Evolutionary conservation across 2,113 vertebrate genomes (phyloP), one percentile per base, ranked within the genome.

Genomic region (Salvelinus namaycush): DNA sequence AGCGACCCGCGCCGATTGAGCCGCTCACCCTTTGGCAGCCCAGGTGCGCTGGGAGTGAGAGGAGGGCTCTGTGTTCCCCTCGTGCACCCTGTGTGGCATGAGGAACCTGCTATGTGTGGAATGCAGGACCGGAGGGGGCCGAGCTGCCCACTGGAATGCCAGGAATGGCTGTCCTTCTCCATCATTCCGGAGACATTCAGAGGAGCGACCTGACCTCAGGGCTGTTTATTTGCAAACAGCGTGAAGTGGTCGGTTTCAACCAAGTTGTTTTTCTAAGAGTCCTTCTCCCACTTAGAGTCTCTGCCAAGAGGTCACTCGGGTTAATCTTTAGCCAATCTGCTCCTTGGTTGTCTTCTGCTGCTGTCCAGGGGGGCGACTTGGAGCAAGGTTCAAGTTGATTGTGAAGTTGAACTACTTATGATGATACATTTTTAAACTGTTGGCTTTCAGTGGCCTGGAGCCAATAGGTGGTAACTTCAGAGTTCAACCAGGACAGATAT

Each of bases 351-450:
- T 20, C 4, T 34, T 16, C 66, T 34, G 24, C 27, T 34, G 3
- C 14, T 16, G 13, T 29, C 24, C 65, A 18, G 22, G 26, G 65
- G 65, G 22, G 65, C 0, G 4, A 26, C 65, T 27, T 2, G 22
- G 65, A 29, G 29, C 16, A 67, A 29, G 65, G 65, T 67, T 67
- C 65, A 67, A 67, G 65, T 67, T 67, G 14, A 67, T 67, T 67
- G 22, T 67, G 51, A 54, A 54, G 51, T 54, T 44, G 39, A 44
- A 9, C 16, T 5, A 54, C 51, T 54, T 54, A 12, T 44, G 39
- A 44, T 9, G 2, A 34, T 44, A 44, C 39, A 11, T 54, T 54
- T 51, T 18, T 54, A 11, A 44, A 44, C 16, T 54, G 51, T 14
- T 54, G 12, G 51, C 51, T 54, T 54, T 54, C 16, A 18, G 14